Evolutionary conservation across 53 echinoderm and acorn worm species (phyloP).

Genomic region (Actinopyga echinites): DNA sequence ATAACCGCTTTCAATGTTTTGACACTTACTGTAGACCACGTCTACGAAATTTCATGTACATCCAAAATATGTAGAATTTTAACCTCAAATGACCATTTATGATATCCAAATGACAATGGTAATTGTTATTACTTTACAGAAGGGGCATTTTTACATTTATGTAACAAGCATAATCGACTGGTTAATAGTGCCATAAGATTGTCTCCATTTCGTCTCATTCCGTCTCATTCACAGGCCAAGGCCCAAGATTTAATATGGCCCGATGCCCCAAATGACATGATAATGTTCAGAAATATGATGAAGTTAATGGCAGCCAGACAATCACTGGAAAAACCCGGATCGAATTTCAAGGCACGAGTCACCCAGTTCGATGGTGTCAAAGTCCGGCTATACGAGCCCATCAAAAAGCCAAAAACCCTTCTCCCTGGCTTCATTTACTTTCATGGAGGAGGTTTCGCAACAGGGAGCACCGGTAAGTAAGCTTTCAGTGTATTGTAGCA

Average conservation of each 20-base stretch:
- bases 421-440: not conserved
- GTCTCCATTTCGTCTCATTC: not conserved
- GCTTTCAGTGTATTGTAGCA: too few relatives aligned
- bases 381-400: conserved; percentile 1
- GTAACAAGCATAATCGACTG: too few relatives aligned
- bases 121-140: too few relatives aligned
- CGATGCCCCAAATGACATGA: not conserved
- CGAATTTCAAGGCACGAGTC: conserved; percentile 1
- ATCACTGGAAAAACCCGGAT: not conserved
- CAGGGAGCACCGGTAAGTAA: conserved; percentile 13
- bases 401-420: not conserved
- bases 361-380: not conserved
- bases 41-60: too few relatives aligned
- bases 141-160: too few relatives aligned
- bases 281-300: not conserved
- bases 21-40: too few relatives aligned
- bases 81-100: too few relatives aligned
- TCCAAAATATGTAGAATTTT: too few relatives aligned
- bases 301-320: not conserved
- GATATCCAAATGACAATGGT: too few relatives aligned
- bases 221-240: not conserved
- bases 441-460: conserved; percentile 3
- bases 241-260: not conserved
- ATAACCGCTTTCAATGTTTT: too few relatives aligned
- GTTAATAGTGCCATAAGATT: not conserved